Evolutionary conservation across 2,888 invertebrate genomes (phyloP).

Genomic region (Drosophila mimica): DNA sequence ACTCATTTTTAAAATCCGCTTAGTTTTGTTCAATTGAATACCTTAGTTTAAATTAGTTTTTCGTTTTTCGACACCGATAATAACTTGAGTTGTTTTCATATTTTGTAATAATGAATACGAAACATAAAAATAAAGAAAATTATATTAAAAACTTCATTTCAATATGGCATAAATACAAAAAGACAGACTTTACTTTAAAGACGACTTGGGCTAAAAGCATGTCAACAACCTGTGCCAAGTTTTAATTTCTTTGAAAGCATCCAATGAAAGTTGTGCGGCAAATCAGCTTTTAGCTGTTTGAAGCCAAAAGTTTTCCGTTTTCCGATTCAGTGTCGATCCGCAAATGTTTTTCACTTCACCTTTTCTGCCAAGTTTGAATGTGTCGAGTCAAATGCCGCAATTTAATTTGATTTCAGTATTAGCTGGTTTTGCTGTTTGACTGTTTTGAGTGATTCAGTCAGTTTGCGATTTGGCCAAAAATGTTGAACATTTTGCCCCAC

Average conservation of each 20-base stretch:
- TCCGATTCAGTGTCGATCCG: constrained; percentile 25
- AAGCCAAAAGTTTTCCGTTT: constrained; percentile 21
- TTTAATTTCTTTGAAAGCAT: constrained; percentile 36
- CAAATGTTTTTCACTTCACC: constrained; percentile 29
- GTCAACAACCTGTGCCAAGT: constrained; percentile 19
- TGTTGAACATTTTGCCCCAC: constrained; percentile 15
- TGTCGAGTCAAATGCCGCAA: constrained; percentile 56
- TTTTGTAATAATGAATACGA: neutral
- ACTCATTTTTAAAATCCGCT: neutral
- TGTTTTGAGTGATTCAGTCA: constrained; percentile 9
- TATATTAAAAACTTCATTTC: constrained; percentile 9
- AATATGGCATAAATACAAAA: constrained; percentile 12
- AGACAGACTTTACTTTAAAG: constrained; percentile 1
- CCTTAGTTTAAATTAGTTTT: neutral
- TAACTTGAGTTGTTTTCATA: too few relatives aligned
- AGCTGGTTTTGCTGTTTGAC: constrained; percentile 14
- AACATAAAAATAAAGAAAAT: neutral
- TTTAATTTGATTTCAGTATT: constrained; percentile 65
- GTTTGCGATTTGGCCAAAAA: constrained; percentile 18
- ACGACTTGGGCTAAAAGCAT: constrained; percentile 38
- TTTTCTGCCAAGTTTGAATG: constrained; percentile 21
- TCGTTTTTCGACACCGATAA: too few relatives aligned
- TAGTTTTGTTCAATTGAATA: neutral
- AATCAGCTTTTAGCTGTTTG: constrained; percentile 19
- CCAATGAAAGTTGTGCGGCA: constrained; percentile 29